phyloP scores from a whole-genome alignment of 2,888 invertebrate species.

The Malthinus flaveolus region DNA sequence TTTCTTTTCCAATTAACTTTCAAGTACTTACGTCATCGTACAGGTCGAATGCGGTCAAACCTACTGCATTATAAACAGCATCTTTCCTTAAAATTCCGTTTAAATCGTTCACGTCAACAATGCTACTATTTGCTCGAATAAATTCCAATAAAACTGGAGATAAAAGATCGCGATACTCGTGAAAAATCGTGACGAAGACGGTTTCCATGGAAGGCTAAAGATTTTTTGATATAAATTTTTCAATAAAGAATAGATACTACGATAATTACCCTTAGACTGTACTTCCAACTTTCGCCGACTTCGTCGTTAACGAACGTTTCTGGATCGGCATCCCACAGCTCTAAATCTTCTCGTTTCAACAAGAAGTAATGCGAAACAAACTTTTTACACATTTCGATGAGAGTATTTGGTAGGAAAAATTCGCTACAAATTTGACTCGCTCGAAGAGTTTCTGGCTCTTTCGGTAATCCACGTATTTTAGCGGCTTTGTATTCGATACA shows the following conservation, averaged over 20 bases:
- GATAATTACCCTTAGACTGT: slow-evolving; percentile 80
- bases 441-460: slow-evolving; percentile 60
- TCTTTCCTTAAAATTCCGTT: slow-evolving; percentile 84
- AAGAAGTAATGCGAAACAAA: slow-evolving; percentile 88
- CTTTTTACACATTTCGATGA: slow-evolving; percentile 81
- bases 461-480: slow-evolving; percentile 60
- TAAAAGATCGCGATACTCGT: slow-evolving; percentile 73
- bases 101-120: slow-evolving; percentile 71
- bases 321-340: slow-evolving; percentile 87
- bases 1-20: slow-evolving; percentile 3
- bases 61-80: slow-evolving; percentile 91
- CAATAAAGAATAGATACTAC: slow-evolving; percentile 25
- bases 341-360: slow-evolving; percentile 80
- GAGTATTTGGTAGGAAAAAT: slow-evolving; percentile 75
- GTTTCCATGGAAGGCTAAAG: slow-evolving; percentile 85
- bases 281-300: slow-evolving; percentile 92
- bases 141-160: slow-evolving; percentile 74
- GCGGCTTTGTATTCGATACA: slow-evolving; percentile 74
- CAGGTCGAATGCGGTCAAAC: slow-evolving; percentile 84
- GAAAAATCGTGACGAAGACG: slow-evolving; percentile 82
- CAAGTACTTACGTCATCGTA: slow-evolving; percentile 76
- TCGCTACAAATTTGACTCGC: slow-evolving; percentile 72
- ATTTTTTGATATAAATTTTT: neutral
- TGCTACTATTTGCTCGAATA: slow-evolving; percentile 68
- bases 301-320: slow-evolving; percentile 90